Conservation (phyloP, 1,140 invertebrate genomes). For the Bombus polaris region DNA sequence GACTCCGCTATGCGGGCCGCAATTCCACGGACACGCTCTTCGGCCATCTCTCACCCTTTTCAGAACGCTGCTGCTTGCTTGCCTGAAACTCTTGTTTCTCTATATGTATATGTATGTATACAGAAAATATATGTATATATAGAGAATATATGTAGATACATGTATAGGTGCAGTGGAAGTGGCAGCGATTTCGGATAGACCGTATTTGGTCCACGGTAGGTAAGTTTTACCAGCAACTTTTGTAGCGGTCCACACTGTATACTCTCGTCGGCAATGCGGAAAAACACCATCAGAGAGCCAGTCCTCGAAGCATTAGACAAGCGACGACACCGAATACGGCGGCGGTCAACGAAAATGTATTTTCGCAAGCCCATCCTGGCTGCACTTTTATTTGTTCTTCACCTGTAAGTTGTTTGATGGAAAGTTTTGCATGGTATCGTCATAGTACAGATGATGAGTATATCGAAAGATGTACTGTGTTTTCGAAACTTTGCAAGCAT, state of each 20-base stretch:
- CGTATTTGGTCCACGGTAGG: conserved; percentile 54
- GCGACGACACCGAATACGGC: neutral
- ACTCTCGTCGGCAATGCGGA: conserved; percentile 49
- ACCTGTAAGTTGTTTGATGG: neutral
- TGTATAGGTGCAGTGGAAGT: conserved; percentile 6
- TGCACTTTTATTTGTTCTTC: neutral
- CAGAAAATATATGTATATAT: neutral
- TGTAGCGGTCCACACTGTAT: conserved; percentile 30
- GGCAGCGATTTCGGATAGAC: conserved; percentile 49
- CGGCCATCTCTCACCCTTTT: conserved; percentile 49
- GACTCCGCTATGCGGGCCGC: conserved; percentile 64
- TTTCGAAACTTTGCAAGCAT: neutral
- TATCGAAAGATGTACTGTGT: neutral
- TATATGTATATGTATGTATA: neutral
- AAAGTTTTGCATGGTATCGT: neutral
- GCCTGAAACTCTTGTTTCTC: conserved; percentile 20
- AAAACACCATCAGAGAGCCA: conserved; percentile 52
- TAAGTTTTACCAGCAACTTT: conserved; percentile 67
- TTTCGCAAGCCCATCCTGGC: neutral
- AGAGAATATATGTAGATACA: too few relatives aligned
- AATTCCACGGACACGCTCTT: conserved; percentile 59
- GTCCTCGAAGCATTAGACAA: conserved; percentile 47
- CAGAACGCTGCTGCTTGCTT: conserved; percentile 19
- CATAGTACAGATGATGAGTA: too few relatives aligned
- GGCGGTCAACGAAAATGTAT: conserved; percentile 25